Conservation (phyloP, 2,888 invertebrate species). For the Steinernema scapterisci region DNA sequence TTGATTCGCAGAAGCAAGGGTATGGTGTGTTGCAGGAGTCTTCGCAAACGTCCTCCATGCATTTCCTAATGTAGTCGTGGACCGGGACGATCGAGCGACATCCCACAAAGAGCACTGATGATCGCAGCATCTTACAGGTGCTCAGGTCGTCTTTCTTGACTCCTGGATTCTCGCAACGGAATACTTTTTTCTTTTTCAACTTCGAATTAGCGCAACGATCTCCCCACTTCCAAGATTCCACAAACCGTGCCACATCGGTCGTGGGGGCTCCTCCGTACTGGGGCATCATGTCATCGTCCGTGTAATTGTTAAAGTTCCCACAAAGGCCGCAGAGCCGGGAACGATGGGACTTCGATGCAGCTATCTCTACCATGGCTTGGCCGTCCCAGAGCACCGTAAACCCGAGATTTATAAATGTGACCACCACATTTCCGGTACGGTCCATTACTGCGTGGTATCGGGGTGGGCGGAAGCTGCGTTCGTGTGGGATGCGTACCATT, state of each 20-base stretch:
- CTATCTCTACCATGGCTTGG: constrained; percentile 84
- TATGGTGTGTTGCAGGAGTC: neutral
- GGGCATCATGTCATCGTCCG: constrained; percentile 35
- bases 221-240: constrained; percentile 36
- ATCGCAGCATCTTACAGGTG: constrained; percentile 4
- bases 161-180: constrained; percentile 20
- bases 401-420: constrained; percentile 70
- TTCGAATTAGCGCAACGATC: neutral
- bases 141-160: neutral
- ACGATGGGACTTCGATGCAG: constrained; percentile 77
- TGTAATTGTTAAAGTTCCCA: constrained; percentile 37
- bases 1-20: constrained; percentile 29
- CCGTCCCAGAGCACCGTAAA: constrained; percentile 89
- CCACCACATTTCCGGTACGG: neutral
- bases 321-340: constrained; percentile 35
- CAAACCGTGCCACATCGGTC: constrained; percentile 4
- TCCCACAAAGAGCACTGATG: neutral
- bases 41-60: constrained; percentile 32
- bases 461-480: constrained; percentile 67
- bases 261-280: constrained; percentile 27
- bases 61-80: constrained; percentile 7
- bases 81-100: constrained; percentile 4
- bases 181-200: constrained; percentile 33
- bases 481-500: constrained; percentile 72
- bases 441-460: neutral